Evolutionary conservation across 53 echinoderm and acorn worm genomes (phyloP), one percentile per base, ranked within the genome.

Genomic region (Antedon mediterranea): DNA sequence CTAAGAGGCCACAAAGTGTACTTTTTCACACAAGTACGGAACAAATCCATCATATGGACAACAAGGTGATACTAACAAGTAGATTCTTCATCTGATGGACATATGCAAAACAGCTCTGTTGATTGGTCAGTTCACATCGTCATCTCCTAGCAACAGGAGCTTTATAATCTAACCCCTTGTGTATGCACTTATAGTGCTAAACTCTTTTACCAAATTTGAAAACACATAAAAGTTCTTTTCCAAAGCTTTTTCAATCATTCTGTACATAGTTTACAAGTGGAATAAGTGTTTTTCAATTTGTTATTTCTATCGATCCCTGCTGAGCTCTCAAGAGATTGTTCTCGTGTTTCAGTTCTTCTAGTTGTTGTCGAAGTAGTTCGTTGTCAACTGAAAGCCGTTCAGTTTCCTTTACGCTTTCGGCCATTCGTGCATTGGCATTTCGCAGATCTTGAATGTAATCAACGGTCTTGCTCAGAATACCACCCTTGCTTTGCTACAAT

Each of bases 291-390:
- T 11, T 37, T 57, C 57, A 57, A 57, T 57, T 57, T 8, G 85
- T 29, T 0, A 81, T 72, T 8, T 90, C 93, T n/a, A 93, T 85
- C 4, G 90, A 89, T 6, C 83, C 82, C 77, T 93, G 93, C 85
- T 91, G 89, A 0, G 94, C 89, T 31, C 91, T 82, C 87, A 94
- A 75, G 34, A 91, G 82, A 13, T 83, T 71, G 82, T 94, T 94
- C 78, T 94, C 94, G 28, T 85, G 81, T 82, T 94, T 94, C 28
- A 91, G 78, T 83, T 94, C 94, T 31, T 93, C 90, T 3, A 93
- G 78, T 57, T 93, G 90, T 78, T 90, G 93, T 71, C 90, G 80
- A 73, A 89, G 82, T 32, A 93, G 80, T 71, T 93, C 93, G 11
- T 84, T 75, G 71, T 93, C 93, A 0, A 93, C 93, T 1, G 90